These are phyloP conservation scores for Aphelocoma coerulescens DNA, from an alignment of 2,113 vertebrate species.

Conservation along the genomic window DNA sequence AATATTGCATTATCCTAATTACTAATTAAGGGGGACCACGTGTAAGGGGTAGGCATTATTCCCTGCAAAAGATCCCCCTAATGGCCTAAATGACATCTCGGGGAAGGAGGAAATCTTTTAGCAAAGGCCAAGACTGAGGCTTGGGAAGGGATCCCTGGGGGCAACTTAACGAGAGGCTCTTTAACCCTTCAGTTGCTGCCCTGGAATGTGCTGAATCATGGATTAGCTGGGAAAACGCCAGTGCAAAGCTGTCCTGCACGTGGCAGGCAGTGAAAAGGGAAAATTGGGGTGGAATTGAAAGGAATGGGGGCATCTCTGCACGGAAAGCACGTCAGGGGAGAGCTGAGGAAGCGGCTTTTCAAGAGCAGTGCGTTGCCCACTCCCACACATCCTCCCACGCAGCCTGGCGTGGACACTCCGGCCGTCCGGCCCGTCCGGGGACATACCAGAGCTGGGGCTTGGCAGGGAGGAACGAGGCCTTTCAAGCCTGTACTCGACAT, in stretches of 20 bases:
- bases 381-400: neutral
- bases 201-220: neutral
- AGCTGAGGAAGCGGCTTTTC: accelerated
- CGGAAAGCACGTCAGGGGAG: accelerated
- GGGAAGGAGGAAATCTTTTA: constrained; percentile 43
- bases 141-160: neutral
- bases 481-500: neutral
- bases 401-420: neutral
- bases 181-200: neutral
- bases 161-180: neutral
- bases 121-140: neutral
- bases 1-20: constrained; percentile 17
- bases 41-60: neutral
- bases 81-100: neutral
- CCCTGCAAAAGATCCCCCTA: constrained; percentile 23
- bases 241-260: accelerated
- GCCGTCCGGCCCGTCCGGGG: neutral
- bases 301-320: neutral
- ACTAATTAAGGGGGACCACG: constrained; percentile 14
- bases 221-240: neutral
- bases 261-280: neutral
- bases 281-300: neutral
- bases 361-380: neutral
- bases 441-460: neutral
- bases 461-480: neutral